These are phyloP conservation scores for Decapterus maruadsi DNA, from an alignment of 2,797 vertebrate species.

Conservation along the genomic window DNA sequence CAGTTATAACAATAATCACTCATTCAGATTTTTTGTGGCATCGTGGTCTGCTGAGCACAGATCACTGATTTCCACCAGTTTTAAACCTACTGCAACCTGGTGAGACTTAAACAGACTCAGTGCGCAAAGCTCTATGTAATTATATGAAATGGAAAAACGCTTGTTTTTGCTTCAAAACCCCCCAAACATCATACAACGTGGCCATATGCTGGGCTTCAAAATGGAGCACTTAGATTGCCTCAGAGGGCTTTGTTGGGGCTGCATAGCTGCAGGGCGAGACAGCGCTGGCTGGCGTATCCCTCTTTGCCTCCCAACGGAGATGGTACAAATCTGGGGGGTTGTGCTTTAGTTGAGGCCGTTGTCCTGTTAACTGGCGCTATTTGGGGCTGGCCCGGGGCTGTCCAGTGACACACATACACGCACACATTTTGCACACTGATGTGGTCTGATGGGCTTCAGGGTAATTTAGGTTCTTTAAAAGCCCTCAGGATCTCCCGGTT, in stretches of 20 bases:
- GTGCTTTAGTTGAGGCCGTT: conserved; percentile 42
- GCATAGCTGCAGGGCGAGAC: conserved; percentile 61
- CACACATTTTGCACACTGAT: conserved; percentile 38
- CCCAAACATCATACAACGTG: conserved; percentile 1
- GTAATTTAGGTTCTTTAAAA: conserved; percentile 48
- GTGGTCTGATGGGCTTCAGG: conserved; percentile 54
- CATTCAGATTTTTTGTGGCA: background rate
- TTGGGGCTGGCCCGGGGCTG: conserved; percentile 29
- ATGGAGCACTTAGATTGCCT: conserved; percentile 46
- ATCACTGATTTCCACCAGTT: background rate
- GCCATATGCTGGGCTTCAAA: conserved; percentile 45
- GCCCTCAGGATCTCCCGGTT: conserved; percentile 23
- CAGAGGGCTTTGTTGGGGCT: conserved; percentile 49
- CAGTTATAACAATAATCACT: background rate
- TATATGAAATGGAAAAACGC: background rate
- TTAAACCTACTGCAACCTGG: background rate
- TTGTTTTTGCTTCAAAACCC: conserved; percentile 17
- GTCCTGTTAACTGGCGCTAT: conserved; percentile 47
- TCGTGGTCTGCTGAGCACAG: background rate
- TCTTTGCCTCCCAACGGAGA: conserved; percentile 48
- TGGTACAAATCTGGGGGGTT: conserved; percentile 40
- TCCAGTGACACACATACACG: conserved; percentile 28
- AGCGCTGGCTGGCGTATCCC: conserved; percentile 47
- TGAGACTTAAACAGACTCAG: background rate
- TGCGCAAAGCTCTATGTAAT: background rate